phyloP scores from a whole-genome alignment of 2,888 invertebrate species.

The Catocala sponsa region DNA sequence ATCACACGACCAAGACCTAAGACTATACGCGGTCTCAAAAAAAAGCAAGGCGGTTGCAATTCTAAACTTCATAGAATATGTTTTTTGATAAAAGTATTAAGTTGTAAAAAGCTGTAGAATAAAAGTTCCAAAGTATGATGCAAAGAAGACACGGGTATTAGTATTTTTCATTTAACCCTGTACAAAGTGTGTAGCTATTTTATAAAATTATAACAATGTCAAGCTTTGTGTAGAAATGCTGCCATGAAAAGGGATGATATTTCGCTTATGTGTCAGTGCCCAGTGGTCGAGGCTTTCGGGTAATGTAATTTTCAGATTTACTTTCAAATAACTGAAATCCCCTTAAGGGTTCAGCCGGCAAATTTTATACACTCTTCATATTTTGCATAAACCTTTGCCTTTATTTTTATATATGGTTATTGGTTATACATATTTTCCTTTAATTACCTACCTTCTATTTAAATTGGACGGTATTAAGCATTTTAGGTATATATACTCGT shows the following conservation, averaged over 20 bases:
- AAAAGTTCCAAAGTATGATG: too few species aligned
- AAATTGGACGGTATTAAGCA: not conserved
- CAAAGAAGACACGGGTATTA: too few species aligned
- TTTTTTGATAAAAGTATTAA: too few species aligned
- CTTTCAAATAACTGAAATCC: slow-evolving; percentile 46
- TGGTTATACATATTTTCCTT: slow-evolving; percentile 3
- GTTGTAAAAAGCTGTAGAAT: too few species aligned
- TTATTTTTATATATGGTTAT: not conserved
- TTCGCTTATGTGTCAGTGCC: slow-evolving; percentile 52
- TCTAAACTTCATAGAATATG: too few species aligned
- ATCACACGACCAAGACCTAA: too few species aligned
- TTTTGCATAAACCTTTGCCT: slow-evolving; percentile 11
- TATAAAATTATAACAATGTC: slow-evolving; percentile 55
- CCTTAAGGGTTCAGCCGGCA: slow-evolving; percentile 24
- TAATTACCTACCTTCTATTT: slow-evolving; percentile 12
- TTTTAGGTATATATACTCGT: not conserved
- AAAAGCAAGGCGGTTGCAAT: too few species aligned
- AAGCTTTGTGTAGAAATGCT: slow-evolving; percentile 26
- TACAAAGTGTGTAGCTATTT: slow-evolving; percentile 30
- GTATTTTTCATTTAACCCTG: too few species aligned
- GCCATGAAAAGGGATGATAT: slow-evolving; percentile 55
- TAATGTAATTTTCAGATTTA: slow-evolving; percentile 58
- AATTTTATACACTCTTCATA: slow-evolving; percentile 32
- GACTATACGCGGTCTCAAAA: too few species aligned
- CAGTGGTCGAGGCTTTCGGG: slow-evolving; percentile 44